Evolutionary conservation across 2,797 vertebrate genomes (phyloP).

Genomic region (Muraenolepis orangiensis): DNA sequence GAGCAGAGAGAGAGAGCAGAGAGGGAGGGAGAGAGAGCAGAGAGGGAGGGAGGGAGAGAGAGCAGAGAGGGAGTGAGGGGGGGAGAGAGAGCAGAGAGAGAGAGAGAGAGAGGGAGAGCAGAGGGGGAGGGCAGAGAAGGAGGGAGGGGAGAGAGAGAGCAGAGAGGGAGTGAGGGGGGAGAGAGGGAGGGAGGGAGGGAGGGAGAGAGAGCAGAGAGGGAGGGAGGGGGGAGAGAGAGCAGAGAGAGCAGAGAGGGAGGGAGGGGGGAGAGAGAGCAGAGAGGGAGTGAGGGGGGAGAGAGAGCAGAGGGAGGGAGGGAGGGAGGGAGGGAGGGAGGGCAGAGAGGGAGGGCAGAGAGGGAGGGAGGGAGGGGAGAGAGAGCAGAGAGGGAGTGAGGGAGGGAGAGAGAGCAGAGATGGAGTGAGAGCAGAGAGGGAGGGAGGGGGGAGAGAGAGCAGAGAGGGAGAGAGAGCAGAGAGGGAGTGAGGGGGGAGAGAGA

Average conservation of each 20-base stretch:
- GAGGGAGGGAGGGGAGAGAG: not conserved
- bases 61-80: not conserved
- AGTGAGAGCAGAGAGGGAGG: slow-evolving; percentile 5
- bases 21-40: not conserved
- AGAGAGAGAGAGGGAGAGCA: not conserved
- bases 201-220: no score
- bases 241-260: not conserved
- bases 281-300: not conserved
- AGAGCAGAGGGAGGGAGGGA: not conserved
- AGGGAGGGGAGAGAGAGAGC: not conserved
- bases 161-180: not conserved
- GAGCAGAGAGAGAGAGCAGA: not conserved
- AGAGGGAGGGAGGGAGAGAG: not conserved
- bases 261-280: not conserved
- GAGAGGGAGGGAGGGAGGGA: not conserved
- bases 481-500: not conserved
- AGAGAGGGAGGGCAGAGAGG: no score
- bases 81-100: no score
- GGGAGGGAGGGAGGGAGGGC: no score
- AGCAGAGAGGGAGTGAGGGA: not conserved
- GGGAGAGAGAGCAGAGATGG: not conserved
- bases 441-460: not conserved
- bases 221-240: not conserved
- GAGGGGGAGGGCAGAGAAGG: not conserved
- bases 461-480: no score